Conservation (phyloP, 2,113 vertebrate species). For the Eleginops maclovinus region DNA sequence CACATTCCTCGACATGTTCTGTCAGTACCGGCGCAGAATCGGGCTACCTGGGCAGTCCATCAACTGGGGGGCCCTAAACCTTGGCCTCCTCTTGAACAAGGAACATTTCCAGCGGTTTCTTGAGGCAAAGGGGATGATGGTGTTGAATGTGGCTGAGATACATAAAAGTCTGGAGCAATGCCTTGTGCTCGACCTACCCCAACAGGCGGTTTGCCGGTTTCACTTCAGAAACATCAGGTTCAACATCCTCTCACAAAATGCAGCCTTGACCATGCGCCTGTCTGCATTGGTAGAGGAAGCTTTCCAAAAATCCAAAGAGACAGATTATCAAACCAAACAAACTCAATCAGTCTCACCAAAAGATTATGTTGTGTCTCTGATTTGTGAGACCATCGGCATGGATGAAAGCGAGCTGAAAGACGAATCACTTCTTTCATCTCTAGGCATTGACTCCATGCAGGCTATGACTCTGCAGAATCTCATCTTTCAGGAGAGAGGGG, state of each 20-base stretch:
- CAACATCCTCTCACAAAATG: slow-evolving; percentile 76
- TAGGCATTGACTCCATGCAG: slow-evolving; percentile 90
- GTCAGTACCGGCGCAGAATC: slow-evolving; percentile 85
- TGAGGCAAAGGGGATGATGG: slow-evolving; percentile 84
- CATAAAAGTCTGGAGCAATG: slow-evolving; percentile 83
- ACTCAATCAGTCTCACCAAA: slow-evolving; percentile 66
- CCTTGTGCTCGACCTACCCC: slow-evolving; percentile 83
- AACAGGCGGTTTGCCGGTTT: slow-evolving; percentile 85
- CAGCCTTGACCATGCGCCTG: slow-evolving; percentile 77
- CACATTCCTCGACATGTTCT: slow-evolving; percentile 88
- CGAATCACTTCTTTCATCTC: slow-evolving; percentile 72
- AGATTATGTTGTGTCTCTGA: slow-evolving; percentile 81
- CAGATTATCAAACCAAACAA: slow-evolving; percentile 34
- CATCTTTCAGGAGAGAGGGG: slow-evolving; percentile 82
- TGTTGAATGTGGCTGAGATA: slow-evolving; percentile 84
- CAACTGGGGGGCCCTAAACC: slow-evolving; percentile 89
- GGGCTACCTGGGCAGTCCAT: slow-evolving; percentile 88
- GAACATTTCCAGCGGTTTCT: slow-evolving; percentile 82
- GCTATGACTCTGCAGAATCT: slow-evolving; percentile 89
- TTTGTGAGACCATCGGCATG: slow-evolving; percentile 75
- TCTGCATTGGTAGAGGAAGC: slow-evolving; percentile 72
- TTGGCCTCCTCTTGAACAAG: slow-evolving; percentile 86
- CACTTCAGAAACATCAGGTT: slow-evolving; percentile 77
- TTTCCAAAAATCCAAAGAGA: slow-evolving; percentile 50
- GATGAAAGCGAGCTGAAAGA: slow-evolving; percentile 80